Percentiles rank a stretch among this genome's conserved stretches.
These are phyloP conservation scores for Rhogogaster chlorosoma DNA, from an alignment of 2,888 invertebrate genomes.

Conservation along the genomic window DNA sequence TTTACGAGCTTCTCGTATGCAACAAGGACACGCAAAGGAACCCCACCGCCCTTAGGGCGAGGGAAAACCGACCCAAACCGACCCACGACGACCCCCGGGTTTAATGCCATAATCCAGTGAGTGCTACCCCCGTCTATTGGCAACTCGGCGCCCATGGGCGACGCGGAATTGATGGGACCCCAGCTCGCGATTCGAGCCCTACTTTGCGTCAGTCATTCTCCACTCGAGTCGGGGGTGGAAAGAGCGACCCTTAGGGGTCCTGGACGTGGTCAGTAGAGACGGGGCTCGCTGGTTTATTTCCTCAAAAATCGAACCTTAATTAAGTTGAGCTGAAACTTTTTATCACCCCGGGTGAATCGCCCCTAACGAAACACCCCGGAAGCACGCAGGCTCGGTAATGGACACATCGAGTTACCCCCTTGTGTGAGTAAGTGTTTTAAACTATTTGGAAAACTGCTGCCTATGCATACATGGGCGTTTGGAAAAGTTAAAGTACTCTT, in stretches of 20 bases:
- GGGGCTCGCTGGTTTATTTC: slow-evolving; percentile 11
- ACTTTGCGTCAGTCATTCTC: slow-evolving; percentile 38
- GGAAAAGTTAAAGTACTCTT: not conserved
- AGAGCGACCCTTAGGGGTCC: not conserved
- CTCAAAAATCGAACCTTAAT: slow-evolving; percentile 44
- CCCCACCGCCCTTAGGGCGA: not conserved
- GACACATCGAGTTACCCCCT: not conserved
- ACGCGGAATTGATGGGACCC: slow-evolving; percentile 31
- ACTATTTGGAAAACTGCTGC: not conserved
- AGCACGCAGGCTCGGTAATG: slow-evolving; percentile 15
- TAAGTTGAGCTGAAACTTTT: slow-evolving; percentile 36
- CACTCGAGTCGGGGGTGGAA: not conserved
- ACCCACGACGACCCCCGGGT: slow-evolving; percentile 29
- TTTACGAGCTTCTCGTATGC: slow-evolving; percentile 26
- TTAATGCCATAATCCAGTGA: slow-evolving; percentile 48
- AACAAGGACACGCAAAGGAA: not conserved
- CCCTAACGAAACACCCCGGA: slow-evolving; percentile 5
- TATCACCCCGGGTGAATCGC: slow-evolving; percentile 27
- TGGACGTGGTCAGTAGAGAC: not conserved
- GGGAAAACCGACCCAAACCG: slow-evolving; percentile 20
- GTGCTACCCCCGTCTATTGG: slow-evolving; percentile 27
- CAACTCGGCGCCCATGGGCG: slow-evolving; percentile 43
- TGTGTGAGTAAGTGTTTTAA: not conserved
- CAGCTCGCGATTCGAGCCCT: slow-evolving; percentile 30
- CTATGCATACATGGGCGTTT: not conserved